Conservation (phyloP, 2,888 invertebrate genomes). For the Apodemia zela region DNA sequence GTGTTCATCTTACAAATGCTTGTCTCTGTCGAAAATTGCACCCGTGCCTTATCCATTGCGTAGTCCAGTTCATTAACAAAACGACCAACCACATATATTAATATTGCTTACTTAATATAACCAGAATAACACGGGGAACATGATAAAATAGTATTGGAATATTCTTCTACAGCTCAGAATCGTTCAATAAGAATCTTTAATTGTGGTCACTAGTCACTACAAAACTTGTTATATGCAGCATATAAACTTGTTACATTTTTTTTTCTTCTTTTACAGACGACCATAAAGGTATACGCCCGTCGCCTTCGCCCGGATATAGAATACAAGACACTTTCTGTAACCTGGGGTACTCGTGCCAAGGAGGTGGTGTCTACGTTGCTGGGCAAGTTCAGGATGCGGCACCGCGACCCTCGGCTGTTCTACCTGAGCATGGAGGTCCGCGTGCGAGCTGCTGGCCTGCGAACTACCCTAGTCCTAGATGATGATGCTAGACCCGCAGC, state of each 20-base stretch:
- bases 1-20: no score
- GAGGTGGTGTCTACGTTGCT: slow-evolving; percentile 92
- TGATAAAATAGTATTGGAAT: no score
- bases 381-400: slow-evolving; percentile 94
- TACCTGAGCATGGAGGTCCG: slow-evolving; percentile 97
- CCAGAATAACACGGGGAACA: no score
- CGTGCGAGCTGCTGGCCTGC: slow-evolving; percentile 89
- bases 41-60: no score
- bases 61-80: no score
- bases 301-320: slow-evolving; percentile 95
- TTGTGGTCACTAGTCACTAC: no score
- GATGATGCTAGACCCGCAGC: slow-evolving; percentile 94
- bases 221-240: no score
- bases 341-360: slow-evolving; percentile 92
- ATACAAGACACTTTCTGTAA: slow-evolving; percentile 95
- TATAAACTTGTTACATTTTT: not conserved
- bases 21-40: no score
- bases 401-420: slow-evolving; percentile 94
- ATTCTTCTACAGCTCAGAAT: no score
- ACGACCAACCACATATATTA: no score
- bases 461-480: slow-evolving; percentile 90
- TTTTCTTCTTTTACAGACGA: slow-evolving; percentile 83
- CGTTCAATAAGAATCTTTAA: no score
- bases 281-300: slow-evolving; percentile 94
- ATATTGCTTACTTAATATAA: no score